Conservation (phyloP, 1,140 invertebrate species). For the Mactra quadrangularis region DNA sequence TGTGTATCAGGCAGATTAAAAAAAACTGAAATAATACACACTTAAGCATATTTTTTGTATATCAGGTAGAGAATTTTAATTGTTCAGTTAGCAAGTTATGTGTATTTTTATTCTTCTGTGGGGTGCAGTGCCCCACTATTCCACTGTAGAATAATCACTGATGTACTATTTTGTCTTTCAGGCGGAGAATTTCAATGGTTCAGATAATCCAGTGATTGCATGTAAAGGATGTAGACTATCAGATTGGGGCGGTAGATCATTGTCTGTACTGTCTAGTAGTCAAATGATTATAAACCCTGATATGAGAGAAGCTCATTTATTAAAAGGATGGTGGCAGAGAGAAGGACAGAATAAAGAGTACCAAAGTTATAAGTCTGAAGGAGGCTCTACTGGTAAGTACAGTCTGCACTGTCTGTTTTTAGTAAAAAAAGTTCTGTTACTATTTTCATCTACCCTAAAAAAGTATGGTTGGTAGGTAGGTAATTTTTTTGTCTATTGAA, state of each 20-base stretch:
- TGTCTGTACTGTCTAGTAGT: conserved; percentile 79
- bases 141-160: too few species aligned
- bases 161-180: conserved; percentile 83
- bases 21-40: too few species aligned
- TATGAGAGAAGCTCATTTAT: conserved; percentile 91
- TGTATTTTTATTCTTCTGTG: too few species aligned
- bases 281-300: conserved; percentile 92
- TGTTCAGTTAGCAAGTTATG: too few species aligned
- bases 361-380: conserved; percentile 74
- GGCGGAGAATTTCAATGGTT: conserved; percentile 93
- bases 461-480: too few species aligned
- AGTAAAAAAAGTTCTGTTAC: not conserved
- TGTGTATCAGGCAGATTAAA: too few species aligned
- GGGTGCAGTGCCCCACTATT: too few species aligned
- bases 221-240: conserved; percentile 91
- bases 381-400: conserved; percentile 57
- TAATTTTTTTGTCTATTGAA: too few species aligned
- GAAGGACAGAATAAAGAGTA: conserved; percentile 85
- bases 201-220: conserved; percentile 91
- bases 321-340: conserved; percentile 95
- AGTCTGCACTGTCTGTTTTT: not conserved
- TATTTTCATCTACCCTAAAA: too few species aligned
- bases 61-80: too few species aligned
- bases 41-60: too few species aligned
- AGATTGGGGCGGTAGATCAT: conserved; percentile 87